A percentile compares a stretch with the other conserved stretches of the same genome.
Evolutionary conservation across 2,113 vertebrate species (phyloP).

Genomic region (Bujurquina vittata): DNA sequence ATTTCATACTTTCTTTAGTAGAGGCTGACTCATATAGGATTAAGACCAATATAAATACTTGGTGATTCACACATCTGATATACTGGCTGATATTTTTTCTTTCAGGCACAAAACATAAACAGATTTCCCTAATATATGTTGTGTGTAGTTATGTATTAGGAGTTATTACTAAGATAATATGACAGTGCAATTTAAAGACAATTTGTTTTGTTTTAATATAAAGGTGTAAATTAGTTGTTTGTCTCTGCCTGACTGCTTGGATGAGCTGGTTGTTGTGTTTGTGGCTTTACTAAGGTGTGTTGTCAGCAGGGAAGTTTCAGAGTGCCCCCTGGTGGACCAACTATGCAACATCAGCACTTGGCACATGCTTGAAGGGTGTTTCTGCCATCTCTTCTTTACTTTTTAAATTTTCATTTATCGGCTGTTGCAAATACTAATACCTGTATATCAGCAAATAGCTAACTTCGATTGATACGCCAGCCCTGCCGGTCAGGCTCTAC

Average conservation of each 20-base stretch:
- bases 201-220: no score
- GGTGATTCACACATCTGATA: neutral
- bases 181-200: neutral
- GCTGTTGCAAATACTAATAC: no score
- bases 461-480: fast-evolving
- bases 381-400: neutral
- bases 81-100: neutral
- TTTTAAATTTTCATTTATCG: neutral
- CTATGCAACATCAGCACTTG: neutral
- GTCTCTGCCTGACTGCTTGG: neutral
- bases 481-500: neutral
- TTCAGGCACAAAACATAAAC: neutral
- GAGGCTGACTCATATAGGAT: neutral
- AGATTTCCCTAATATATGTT: neutral
- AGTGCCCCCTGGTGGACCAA: neutral
- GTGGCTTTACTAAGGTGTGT: neutral
- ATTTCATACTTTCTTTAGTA: neutral
- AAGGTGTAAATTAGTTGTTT: neutral
- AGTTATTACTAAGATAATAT: neutral
- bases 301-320: neutral
- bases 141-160: neutral
- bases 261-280: neutral
- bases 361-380: neutral
- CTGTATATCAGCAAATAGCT: neutral
- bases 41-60: neutral